Conservation (phyloP, 2,113 vertebrate genomes). For the Gasterosteus aculeatus region DNA sequence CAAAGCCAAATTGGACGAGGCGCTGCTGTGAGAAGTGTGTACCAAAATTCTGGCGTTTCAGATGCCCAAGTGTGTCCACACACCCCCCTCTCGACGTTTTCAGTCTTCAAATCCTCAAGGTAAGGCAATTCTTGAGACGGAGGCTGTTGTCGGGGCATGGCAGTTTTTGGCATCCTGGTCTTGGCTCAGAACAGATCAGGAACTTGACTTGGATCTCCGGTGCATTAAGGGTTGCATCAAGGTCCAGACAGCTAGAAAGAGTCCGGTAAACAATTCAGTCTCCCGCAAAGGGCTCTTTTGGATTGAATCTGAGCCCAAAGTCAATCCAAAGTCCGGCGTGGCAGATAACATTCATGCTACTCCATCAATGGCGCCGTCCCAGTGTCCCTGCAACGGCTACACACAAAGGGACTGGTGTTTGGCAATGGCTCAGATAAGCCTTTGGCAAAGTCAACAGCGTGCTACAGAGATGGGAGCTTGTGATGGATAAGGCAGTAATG, state of each 20-base stretch:
- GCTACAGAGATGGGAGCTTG: slow-evolving; percentile 42
- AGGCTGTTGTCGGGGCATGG: slow-evolving; percentile 33
- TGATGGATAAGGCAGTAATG: slow-evolving; percentile 47
- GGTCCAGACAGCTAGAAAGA: slow-evolving; percentile 37
- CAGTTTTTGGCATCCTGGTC: slow-evolving; percentile 23
- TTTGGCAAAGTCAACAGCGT: slow-evolving; percentile 60
- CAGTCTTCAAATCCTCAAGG: slow-evolving; percentile 22
- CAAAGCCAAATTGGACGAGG: slow-evolving; percentile 38
- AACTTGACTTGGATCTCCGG: slow-evolving; percentile 20
- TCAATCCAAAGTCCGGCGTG: slow-evolving; percentile 42
- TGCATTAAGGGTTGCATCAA: slow-evolving; percentile 46
- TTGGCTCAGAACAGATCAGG: slow-evolving; percentile 30
- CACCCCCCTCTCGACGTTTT: background rate
- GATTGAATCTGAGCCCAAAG: slow-evolving; percentile 23
- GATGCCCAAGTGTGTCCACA: background rate
- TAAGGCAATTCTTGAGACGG: slow-evolving; percentile 30
- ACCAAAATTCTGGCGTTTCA: slow-evolving; percentile 29
- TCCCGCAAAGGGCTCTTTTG: slow-evolving; percentile 26
- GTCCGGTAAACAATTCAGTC: slow-evolving; percentile 44
- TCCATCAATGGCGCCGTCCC: slow-evolving; percentile 46
- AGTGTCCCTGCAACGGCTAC: slow-evolving; percentile 22
- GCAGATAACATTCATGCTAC: slow-evolving; percentile 68
- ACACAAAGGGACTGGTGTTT: slow-evolving; percentile 47
- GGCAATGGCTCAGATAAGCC: slow-evolving; percentile 64
- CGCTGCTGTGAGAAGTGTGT: slow-evolving; percentile 14